phyloP scores from a whole-genome alignment of 2,113 vertebrate genomes.

The Catharus bicknelli region DNA sequence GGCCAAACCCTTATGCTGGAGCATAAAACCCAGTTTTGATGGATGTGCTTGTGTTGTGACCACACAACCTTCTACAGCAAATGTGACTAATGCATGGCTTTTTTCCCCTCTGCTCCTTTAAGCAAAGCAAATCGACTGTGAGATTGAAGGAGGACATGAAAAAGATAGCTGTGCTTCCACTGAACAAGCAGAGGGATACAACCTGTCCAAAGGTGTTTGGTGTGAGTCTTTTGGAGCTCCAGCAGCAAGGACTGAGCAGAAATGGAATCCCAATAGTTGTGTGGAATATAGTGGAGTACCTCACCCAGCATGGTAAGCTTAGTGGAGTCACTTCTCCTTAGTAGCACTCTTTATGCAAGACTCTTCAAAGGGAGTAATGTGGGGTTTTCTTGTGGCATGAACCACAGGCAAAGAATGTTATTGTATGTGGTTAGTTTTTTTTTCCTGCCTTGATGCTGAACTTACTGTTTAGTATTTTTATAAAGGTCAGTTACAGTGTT shows the following conservation, averaged over 20 bases:
- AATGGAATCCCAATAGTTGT: constrained; percentile 83
- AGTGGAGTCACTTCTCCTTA: not conserved
- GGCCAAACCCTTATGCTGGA: not conserved
- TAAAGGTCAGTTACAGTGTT: not conserved
- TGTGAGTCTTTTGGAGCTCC: constrained; percentile 77
- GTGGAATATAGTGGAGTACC: constrained; percentile 82
- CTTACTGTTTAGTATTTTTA: not conserved
- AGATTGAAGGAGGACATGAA: constrained; percentile 91
- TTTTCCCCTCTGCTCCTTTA: constrained; percentile 67
- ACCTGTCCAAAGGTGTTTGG: constrained; percentile 77
- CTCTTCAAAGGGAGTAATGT: not conserved
- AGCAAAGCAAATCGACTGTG: constrained; percentile 86
- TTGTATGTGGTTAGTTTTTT: not conserved
- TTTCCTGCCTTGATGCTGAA: not conserved
- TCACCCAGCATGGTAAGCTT: constrained; percentile 80
- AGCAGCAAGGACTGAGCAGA: constrained; percentile 76
- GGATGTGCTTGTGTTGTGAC: not conserved
- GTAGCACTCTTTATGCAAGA: not conserved
- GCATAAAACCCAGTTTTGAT: not conserved
- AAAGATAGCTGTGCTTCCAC: constrained; percentile 81
- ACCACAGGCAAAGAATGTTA: not conserved
- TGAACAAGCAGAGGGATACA: constrained; percentile 58
- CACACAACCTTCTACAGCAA: constrained; percentile 35
- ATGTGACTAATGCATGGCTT: constrained; percentile 51
- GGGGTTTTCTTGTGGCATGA: not conserved